These are phyloP conservation scores for Volucella inflata DNA, from an alignment of 2,888 invertebrate genomes.

Conservation along the genomic window DNA sequence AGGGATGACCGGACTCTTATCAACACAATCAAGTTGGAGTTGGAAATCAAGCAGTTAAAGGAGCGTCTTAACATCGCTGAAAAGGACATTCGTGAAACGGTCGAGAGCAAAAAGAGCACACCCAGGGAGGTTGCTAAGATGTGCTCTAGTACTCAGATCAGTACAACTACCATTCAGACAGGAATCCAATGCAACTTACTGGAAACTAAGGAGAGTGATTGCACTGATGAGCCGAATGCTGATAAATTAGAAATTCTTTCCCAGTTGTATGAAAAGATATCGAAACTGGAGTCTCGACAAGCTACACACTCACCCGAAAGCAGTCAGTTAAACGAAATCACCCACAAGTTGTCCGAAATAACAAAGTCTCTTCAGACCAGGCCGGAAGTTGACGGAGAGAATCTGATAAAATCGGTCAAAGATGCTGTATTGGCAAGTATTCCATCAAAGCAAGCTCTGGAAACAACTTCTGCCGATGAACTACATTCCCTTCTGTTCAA, in stretches of 20 bases:
- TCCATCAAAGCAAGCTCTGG: neutral
- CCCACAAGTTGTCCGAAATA: slow-evolving; percentile 37
- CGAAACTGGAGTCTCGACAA: slow-evolving; percentile 35
- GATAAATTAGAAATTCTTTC: slow-evolving; percentile 18
- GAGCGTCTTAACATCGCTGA: slow-evolving; percentile 87
- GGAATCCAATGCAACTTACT: slow-evolving; percentile 45
- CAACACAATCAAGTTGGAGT: slow-evolving; percentile 87
- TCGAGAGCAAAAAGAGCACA: slow-evolving; percentile 52
- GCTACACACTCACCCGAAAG: slow-evolving; percentile 16
- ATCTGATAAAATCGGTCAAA: slow-evolving; percentile 7
- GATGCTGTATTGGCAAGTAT: slow-evolving; percentile 24
- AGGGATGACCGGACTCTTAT: slow-evolving; percentile 83
- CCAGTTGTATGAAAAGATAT: slow-evolving; percentile 45
- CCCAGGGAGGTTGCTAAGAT: slow-evolving; percentile 34
- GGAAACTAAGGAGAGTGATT: slow-evolving; percentile 43
- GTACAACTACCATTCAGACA: slow-evolving; percentile 21
- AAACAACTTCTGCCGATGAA: slow-evolving; percentile 15
- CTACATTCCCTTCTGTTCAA: slow-evolving; percentile 35
- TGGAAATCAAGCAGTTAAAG: slow-evolving; percentile 87
- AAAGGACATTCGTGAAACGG: slow-evolving; percentile 83
- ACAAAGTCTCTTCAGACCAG: slow-evolving; percentile 11
- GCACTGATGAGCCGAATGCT: neutral
- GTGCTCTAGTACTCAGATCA: slow-evolving; percentile 37
- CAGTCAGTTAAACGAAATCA: slow-evolving; percentile 40
- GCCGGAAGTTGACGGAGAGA: neutral